These are phyloP conservation scores for Caenorhabditis doughertyi DNA, from an alignment of 2,888 invertebrate genomes.

Conservation along the genomic window DNA sequence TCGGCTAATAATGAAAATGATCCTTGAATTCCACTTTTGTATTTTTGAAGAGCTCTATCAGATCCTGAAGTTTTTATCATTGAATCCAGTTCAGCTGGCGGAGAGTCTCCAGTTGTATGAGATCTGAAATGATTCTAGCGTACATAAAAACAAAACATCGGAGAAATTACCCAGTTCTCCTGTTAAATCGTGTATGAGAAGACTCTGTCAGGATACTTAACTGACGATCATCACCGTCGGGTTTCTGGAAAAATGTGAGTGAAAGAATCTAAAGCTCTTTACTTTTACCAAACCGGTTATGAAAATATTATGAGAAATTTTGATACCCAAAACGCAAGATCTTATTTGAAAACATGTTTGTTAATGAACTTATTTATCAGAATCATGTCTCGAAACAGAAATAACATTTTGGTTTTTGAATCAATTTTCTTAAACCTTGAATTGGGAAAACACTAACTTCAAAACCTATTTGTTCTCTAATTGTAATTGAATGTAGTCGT, in stretches of 20 bases:
- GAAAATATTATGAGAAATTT: no score
- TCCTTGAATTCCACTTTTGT: conserved; percentile 49
- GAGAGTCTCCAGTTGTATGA: conserved; percentile 45
- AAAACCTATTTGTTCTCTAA: not conserved
- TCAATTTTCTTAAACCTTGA: not conserved
- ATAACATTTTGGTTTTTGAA: no score
- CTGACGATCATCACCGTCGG: conserved; percentile 40
- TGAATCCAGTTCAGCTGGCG: conserved; percentile 58
- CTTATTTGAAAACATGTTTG: no score
- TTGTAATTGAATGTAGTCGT: not conserved
- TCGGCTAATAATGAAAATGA: conserved; percentile 50
- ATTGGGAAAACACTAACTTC: no score
- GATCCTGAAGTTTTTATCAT: conserved; percentile 48
- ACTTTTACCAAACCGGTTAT: no score
- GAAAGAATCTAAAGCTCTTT: not conserved
- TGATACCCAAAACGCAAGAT: no score
- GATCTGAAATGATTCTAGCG: conserved; percentile 53
- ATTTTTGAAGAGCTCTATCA: conserved; percentile 50
- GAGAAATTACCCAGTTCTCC: conserved; percentile 47
- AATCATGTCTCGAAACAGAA: no score
- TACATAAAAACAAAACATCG: no score
- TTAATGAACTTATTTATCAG: no score
- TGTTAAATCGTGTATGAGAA: conserved; percentile 48
- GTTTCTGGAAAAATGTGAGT: conserved; percentile 53
- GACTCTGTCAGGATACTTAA: conserved; percentile 51